Conservation (phyloP, 92 coral and sea anemone genomes). For the Siderastrea siderea region DNA sequence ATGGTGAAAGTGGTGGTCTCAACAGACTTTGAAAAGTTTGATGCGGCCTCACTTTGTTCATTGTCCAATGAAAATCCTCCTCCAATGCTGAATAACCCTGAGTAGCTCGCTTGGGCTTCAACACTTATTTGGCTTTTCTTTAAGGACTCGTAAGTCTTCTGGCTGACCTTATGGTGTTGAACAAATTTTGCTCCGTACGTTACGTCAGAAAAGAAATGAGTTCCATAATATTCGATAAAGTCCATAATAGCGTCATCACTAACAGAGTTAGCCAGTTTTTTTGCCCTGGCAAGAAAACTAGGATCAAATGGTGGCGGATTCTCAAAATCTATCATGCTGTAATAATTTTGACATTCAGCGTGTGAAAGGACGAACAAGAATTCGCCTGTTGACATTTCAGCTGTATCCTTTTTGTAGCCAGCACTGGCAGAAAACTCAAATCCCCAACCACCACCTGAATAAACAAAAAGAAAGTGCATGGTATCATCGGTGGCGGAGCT, state of each 20-base stretch:
- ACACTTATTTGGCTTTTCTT: slow-evolving; percentile 33
- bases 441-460: slow-evolving; percentile 47
- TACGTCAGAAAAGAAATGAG: slow-evolving; percentile 62
- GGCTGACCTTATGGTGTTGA: slow-evolving; percentile 36
- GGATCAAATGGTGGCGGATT: slow-evolving; percentile 62
- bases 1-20: slow-evolving; percentile 68
- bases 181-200: slow-evolving; percentile 67
- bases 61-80: slow-evolving; percentile 68
- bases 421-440: slow-evolving; percentile 75
- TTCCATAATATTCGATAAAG: slow-evolving; percentile 55
- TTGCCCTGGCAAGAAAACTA: slow-evolving; percentile 49
- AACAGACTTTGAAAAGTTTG: slow-evolving; percentile 53
- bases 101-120: slow-evolving; percentile 70
- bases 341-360: slow-evolving; percentile 53
- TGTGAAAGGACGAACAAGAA: slow-evolving; percentile 40
- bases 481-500: too few species aligned
- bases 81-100: slow-evolving; percentile 66
- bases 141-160: slow-evolving; percentile 10
- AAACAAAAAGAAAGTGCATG: neutral
- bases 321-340: slow-evolving; percentile 36
- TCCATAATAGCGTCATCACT: slow-evolving; percentile 13
- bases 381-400: slow-evolving; percentile 58
- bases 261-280: slow-evolving; percentile 6
- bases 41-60: slow-evolving; percentile 64
- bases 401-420: slow-evolving; percentile 29